Evolutionary conservation across 1,140 invertebrate genomes (phyloP), one percentile per base, ranked within the genome.

Genomic region (Dermatophagoides farinae): DNA sequence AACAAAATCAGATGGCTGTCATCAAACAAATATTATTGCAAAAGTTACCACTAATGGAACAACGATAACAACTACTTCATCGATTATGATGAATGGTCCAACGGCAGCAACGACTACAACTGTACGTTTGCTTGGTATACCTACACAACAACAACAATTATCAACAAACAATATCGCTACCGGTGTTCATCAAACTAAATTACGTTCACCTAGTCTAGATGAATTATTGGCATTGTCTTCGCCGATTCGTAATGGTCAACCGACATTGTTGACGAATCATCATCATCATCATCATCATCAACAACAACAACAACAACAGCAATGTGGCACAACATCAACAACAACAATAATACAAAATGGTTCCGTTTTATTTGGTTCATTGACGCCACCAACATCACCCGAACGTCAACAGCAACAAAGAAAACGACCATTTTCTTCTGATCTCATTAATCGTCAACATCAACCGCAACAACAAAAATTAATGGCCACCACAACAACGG

Each of bases 351-450:
- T 31, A 31, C 31, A 2, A 31, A 31, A 31, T 31, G 31, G 31
- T 31, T 31, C 31, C 31, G 31, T 8, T 31, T 31, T 31, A 31
- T n/a, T 40, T n/a, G 14, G 53, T 23, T 55, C 53, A 55, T 23
- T 55, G 10, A 55, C 53, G 22, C 53, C 53, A 23, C 53, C 53
- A 18, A 55, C 53, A 11, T 55, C 53, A 25, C 53, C 53, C 5
- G 53, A 55, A 38, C 53, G 53, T n/a, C 53, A 23, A 11, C 2
- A 12, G 5, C 47, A 31, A 31, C 31, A 31, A 31, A 31, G 31
- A 31, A 31, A 31, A 31, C 31, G 31, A 8, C 2, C 31, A 31
- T 8, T 31, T 31, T 31, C 53, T 5, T 44, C 51, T 53, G 23
- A 53, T 39, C 51, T 53, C 51, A 31, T 39, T 39, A 47, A 23